Base-by-base conservation (phyloP, 2,888 invertebrate genomes). In the Druceiella hillmani region DNA sequence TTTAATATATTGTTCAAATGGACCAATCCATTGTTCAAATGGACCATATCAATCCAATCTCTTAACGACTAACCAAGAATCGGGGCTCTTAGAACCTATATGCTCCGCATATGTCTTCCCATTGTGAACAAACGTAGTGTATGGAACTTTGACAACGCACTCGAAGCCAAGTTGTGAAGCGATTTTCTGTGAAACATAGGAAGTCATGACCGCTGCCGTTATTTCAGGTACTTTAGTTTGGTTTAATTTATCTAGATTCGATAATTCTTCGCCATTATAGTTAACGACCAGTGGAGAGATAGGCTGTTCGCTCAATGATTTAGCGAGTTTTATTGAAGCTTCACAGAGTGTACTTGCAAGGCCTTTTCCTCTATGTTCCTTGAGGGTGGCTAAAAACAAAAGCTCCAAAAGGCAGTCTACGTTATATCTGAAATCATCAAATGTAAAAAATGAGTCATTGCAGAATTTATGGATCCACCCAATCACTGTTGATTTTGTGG, bases 381-480 rank as follows among this genome's bases (percentile, higher is more conserved):
- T 64, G 3, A 69, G 50, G 0, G 80, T 80, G 1, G 66, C 77
- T 14, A 84, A 50, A 46, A 83, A 84, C 81, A 81, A 81, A 10
- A 83, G 56, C 58, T 85, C 85, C 26, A 83, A 52, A 2, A 79
- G 64, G 53, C 80, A 80, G 38, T 79, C 71, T 0, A 75, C 69
- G 12, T 75, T 63, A 49, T 71, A 80, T 40, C 69, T 70, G 56
- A 17, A 58, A 57, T n/a, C n/a, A n/a, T n/a, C n/a, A n/a, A n/a
- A n/a, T n/a, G n/a, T n/a, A n/a, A n/a, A n/a, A n/a, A n/a, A n/a
- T n/a, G n/a, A n/a, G n/a, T n/a, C n/a, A n/a, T n/a, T n/a, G n/a
- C n/a, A n/a, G n/a, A n/a, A n/a, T n/a, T n/a, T n/a, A n/a, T n/a
- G n/a, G n/a, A n/a, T n/a, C n/a, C n/a, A n/a, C n/a, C n/a, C n/a